Conservation (phyloP, 2,888 invertebrate species). For the Ochropleura plecta region DNA sequence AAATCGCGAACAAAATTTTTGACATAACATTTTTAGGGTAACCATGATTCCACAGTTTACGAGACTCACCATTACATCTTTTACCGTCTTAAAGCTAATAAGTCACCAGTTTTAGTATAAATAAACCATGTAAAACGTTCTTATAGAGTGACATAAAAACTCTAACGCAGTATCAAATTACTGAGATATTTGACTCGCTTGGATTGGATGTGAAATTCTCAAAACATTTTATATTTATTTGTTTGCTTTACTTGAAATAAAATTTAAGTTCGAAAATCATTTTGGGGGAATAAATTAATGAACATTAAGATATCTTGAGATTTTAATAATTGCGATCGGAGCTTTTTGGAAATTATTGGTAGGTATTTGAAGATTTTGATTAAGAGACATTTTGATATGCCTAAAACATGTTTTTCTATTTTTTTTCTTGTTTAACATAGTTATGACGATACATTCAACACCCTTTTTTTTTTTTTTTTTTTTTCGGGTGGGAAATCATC, state of each 20-base stretch:
- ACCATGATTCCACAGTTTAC: conserved; percentile 37
- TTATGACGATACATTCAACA: conserved; percentile 40
- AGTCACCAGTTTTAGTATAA: conserved; percentile 65
- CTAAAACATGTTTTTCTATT: background rate
- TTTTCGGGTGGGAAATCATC: too few relatives aligned
- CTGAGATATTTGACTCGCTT: conserved; percentile 61
- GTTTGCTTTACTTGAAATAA: conserved; percentile 29
- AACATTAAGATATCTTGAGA: conserved; percentile 8
- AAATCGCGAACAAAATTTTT: conserved; percentile 15
- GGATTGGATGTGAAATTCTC: conserved; percentile 60
- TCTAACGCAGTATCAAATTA: conserved; percentile 71
- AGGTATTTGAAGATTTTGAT: background rate
- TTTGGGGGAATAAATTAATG: conserved; percentile 22
- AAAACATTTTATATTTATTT: conserved; percentile 57
- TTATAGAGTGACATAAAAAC: conserved; percentile 74
- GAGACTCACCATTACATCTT: conserved; percentile 49
- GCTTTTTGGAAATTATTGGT: conserved; percentile 18
- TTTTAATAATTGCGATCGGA: background rate
- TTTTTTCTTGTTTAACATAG: background rate
- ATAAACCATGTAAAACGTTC: conserved; percentile 70
- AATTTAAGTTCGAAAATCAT: conserved; percentile 33
- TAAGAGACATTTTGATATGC: background rate
- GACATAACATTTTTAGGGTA: conserved; percentile 29
- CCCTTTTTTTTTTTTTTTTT: too few relatives aligned
- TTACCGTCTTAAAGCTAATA: conserved; percentile 43